Conservation (phyloP, 1,140 invertebrate species). For the Vanessa tameamea region DNA sequence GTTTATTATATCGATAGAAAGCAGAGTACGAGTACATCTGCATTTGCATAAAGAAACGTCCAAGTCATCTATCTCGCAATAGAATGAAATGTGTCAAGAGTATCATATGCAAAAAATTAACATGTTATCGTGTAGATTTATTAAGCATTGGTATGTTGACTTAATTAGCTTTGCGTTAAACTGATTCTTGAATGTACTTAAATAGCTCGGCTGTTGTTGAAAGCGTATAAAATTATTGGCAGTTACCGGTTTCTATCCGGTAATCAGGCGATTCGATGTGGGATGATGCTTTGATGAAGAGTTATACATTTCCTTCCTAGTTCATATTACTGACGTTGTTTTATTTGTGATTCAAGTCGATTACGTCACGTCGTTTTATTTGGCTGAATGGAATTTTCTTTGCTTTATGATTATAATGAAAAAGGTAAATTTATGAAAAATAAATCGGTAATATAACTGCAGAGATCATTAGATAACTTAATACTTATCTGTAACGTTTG, state of each 20-base stretch:
- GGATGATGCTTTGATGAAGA: neutral
- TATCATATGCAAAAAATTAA: neutral
- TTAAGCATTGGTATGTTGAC: constrained; percentile 9
- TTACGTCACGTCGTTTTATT: too few relatives aligned
- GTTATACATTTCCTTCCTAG: neutral
- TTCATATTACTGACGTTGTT: neutral
- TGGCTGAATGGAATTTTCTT: too few relatives aligned
- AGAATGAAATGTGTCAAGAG: neutral
- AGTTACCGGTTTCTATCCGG: constrained; percentile 32
- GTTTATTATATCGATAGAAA: too few relatives aligned
- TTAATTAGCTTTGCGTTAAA: constrained; percentile 10
- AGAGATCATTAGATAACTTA: too few relatives aligned
- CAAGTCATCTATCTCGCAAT: neutral
- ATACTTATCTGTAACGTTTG: too few relatives aligned
- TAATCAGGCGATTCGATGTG: constrained; percentile 21
- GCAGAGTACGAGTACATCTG: neutral
- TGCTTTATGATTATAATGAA: too few relatives aligned
- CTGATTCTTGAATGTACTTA: constrained; percentile 4
- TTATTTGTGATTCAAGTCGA: too few relatives aligned
- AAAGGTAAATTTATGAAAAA: too few relatives aligned
- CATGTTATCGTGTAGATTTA: constrained; percentile 10
- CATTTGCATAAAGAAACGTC: neutral
- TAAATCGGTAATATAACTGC: too few relatives aligned
- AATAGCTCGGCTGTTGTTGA: constrained; percentile 21
- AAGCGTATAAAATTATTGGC: constrained; percentile 40